phyloP scores from a whole-genome alignment of 1,140 invertebrate species.

The Zeugodacus cucurbitae region DNA sequence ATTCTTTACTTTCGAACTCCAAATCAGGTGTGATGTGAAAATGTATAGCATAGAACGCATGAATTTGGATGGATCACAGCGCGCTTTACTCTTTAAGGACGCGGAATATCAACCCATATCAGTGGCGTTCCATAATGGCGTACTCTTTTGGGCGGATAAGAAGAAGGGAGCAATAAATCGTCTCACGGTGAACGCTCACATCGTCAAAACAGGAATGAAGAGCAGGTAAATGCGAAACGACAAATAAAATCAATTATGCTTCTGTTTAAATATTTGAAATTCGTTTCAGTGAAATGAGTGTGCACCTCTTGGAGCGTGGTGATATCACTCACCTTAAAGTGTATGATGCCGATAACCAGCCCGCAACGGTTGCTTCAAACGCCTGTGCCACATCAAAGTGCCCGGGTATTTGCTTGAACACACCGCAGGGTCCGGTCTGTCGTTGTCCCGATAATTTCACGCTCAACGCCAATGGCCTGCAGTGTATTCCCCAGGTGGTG shows the following conservation, averaged over 20 bases:
- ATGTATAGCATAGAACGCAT: slow-evolving; percentile 76
- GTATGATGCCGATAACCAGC: slow-evolving; percentile 47
- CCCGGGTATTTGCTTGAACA: slow-evolving; percentile 61
- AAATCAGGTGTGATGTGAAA: slow-evolving; percentile 71
- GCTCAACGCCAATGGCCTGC: slow-evolving; percentile 58
- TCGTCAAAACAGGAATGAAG: background rate
- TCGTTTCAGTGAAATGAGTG: background rate
- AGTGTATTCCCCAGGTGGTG: slow-evolving; percentile 56
- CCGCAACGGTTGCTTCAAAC: slow-evolving; percentile 47
- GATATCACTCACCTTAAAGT: slow-evolving; percentile 53
- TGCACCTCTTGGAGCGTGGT: slow-evolving; percentile 47
- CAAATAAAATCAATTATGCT: background rate
- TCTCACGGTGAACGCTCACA: slow-evolving; percentile 48
- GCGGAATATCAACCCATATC: slow-evolving; percentile 78
- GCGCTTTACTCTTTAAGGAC: slow-evolving; percentile 72
- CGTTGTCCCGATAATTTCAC: slow-evolving; percentile 59
- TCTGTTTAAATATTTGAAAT: background rate
- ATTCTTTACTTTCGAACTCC: background rate
- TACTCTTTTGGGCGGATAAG: slow-evolving; percentile 78
- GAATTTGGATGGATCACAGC: slow-evolving; percentile 76
- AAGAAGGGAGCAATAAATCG: slow-evolving; percentile 55
- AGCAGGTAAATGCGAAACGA: background rate
- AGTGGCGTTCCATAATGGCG: slow-evolving; percentile 72
- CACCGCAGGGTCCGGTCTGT: slow-evolving; percentile 61
- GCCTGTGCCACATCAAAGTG: slow-evolving; percentile 57